These are phyloP conservation scores for Pterocles orientalis DNA, from an alignment of 2,113 vertebrate species.

Conservation along the genomic window DNA sequence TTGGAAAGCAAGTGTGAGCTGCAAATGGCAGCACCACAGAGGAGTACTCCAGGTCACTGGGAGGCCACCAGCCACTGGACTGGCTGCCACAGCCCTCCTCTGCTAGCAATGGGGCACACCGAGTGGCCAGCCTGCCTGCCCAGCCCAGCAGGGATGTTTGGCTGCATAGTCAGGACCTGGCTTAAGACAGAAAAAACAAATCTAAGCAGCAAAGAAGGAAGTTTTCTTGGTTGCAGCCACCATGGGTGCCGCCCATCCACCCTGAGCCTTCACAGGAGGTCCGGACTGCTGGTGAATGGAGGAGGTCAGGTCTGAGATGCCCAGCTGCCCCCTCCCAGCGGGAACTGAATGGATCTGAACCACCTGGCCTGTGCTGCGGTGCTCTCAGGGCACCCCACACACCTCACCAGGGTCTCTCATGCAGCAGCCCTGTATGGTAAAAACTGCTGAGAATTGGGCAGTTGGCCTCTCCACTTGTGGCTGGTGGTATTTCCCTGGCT, in stretches of 20 bases:
- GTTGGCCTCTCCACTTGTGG: background rate
- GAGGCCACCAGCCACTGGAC: background rate
- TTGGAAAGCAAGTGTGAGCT: background rate
- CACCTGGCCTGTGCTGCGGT: background rate
- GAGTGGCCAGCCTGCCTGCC: background rate
- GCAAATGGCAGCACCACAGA: background rate
- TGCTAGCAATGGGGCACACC: background rate
- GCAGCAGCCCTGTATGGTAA: fast-evolving
- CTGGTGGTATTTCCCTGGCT: background rate
- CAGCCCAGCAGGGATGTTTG: background rate
- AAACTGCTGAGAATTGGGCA: background rate
- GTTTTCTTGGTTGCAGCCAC: background rate
- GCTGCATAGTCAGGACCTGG: background rate
- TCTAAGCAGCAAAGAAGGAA: background rate
- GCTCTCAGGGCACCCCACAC: background rate
- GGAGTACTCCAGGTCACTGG: background rate
- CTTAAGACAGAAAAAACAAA: background rate
- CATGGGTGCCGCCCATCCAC: fast-evolving
- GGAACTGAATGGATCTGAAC: background rate
- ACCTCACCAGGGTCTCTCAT: background rate
- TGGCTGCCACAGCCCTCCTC: background rate
- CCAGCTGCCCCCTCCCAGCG: fast-evolving
- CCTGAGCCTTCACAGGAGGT: background rate
- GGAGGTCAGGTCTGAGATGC: background rate
- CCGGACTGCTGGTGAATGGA: fast-evolving